Conservation (phyloP, 35 echinoderm and acorn worm genomes). For the Ophioderma brevispina region DNA sequence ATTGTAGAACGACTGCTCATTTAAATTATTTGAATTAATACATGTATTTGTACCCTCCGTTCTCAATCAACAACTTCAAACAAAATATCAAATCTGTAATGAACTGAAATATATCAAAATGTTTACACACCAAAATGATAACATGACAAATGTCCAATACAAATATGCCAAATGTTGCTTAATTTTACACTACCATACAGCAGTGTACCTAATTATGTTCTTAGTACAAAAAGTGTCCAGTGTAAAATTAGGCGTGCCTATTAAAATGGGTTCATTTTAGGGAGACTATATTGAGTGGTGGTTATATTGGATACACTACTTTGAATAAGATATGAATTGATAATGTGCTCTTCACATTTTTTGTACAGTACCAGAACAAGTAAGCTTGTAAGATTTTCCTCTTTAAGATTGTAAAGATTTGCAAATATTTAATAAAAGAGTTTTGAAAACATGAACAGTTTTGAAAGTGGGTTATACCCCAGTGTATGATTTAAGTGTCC, state of each 20-base stretch:
- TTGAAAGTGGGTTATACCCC: background rate
- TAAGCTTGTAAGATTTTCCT: conserved; percentile 21
- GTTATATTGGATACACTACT: conserved; percentile 10
- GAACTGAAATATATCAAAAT: too few species aligned
- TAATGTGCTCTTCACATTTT: conserved; percentile 28
- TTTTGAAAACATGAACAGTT: conserved; percentile 29
- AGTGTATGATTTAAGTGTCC: too few species aligned
- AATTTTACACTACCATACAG: background rate
- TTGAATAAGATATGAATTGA: background rate
- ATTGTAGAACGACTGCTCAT: too few species aligned
- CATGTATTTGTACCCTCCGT: too few species aligned
- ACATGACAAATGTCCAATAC: background rate
- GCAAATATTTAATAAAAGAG: conserved; percentile 46
- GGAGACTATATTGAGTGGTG: background rate
- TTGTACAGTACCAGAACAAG: conserved; percentile 53
- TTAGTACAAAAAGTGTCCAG: too few species aligned
- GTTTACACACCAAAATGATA: too few species aligned
- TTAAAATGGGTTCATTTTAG: background rate
- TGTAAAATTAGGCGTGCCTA: background rate
- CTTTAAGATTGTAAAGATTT: conserved; percentile 48
- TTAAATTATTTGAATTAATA: too few species aligned
- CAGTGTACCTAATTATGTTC: background rate
- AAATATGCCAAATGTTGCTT: background rate
- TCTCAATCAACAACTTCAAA: too few species aligned
- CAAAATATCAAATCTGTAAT: too few species aligned